phyloP scores from a whole-genome alignment of 2,113 vertebrate genomes.

The pig (Sus scrofa) region DNA sequence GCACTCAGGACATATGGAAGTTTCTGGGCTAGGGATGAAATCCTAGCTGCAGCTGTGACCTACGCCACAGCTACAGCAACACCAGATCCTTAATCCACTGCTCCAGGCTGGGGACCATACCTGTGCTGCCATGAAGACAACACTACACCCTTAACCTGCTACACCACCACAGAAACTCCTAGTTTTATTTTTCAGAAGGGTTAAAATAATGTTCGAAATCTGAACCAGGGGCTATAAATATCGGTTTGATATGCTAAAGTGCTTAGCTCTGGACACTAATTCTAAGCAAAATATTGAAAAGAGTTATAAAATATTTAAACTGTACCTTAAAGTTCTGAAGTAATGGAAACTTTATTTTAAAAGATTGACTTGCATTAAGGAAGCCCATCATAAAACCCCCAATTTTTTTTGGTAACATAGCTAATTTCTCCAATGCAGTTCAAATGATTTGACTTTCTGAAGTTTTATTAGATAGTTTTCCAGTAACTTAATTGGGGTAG shows the following conservation, averaged over 20 bases:
- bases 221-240: background rate
- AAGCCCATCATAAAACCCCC: background rate
- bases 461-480: slow-evolving; percentile 29
- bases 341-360: slow-evolving; percentile 16
- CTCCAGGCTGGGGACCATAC: too few species aligned
- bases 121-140: too few species aligned
- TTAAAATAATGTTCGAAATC: slow-evolving; percentile 52
- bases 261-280: slow-evolving; percentile 28
- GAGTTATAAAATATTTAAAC: slow-evolving; percentile 73
- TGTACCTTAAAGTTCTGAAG: background rate
- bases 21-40: too few species aligned
- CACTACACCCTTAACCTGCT: too few species aligned
- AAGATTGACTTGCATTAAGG: slow-evolving; percentile 17
- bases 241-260: background rate
- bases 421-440: background rate
- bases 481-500: background rate
- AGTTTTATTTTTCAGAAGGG: background rate
- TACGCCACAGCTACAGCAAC: too few species aligned
- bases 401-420: background rate
- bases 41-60: too few species aligned
- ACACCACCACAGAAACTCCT: background rate
- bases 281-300: slow-evolving; percentile 77
- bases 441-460: background rate
- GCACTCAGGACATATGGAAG: too few species aligned
- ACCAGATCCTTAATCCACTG: too few species aligned